Conservation (phyloP, 1,140 invertebrate species). For the Sitobion miscanthi region DNA sequence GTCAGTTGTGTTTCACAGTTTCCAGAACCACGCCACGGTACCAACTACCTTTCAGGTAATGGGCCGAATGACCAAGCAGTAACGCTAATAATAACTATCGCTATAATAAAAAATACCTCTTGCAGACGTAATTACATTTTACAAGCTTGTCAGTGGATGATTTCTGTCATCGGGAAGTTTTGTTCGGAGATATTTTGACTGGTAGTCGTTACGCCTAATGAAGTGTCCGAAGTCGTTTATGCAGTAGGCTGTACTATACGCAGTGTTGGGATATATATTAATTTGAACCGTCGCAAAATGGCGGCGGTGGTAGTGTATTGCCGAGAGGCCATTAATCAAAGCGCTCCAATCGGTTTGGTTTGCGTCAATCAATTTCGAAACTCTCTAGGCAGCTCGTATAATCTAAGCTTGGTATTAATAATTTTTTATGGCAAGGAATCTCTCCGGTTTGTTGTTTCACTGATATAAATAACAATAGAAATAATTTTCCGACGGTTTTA, state of each 20-base stretch:
- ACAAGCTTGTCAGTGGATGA: neutral
- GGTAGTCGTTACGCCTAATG: neutral
- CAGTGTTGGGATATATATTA: neutral
- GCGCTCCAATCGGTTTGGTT: slow-evolving; percentile 17
- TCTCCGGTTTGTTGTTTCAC: neutral
- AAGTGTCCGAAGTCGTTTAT: neutral
- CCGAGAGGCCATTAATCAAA: slow-evolving; percentile 30
- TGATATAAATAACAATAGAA: neutral
- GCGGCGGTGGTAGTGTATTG: neutral
- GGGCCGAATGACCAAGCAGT: neutral
- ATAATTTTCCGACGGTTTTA: neutral
- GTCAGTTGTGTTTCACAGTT: neutral
- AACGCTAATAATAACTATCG: neutral
- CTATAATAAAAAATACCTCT: neutral
- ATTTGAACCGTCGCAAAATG: neutral
- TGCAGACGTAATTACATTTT: neutral
- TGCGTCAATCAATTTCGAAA: slow-evolving; percentile 37
- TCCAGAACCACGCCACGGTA: too few relatives aligned
- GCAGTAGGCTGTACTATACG: neutral
- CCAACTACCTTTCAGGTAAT: neutral
- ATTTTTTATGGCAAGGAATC: neutral
- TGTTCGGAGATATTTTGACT: neutral
- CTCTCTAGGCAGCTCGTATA: neutral
- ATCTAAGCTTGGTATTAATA: slow-evolving; percentile 33
- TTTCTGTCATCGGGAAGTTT: neutral